Percentiles rank a stretch among this genome's conserved stretches.
phyloP scores from a whole-genome alignment of 2,113 vertebrate species.

The Gavialis gangeticus region DNA sequence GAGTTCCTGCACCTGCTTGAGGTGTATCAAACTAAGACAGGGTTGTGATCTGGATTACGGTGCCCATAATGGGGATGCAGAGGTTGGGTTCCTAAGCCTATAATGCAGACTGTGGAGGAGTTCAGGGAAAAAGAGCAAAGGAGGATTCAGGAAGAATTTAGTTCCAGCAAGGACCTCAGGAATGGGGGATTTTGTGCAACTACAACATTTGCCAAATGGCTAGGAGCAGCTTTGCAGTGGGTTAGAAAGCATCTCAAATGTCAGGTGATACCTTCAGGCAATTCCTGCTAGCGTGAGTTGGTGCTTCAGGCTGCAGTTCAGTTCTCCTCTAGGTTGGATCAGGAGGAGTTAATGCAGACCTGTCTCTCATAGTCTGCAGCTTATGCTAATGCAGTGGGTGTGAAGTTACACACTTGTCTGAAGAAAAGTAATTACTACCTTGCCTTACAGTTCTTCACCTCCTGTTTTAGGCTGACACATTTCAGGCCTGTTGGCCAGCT shows the following conservation, averaged over 20 bases:
- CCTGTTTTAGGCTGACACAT: background rate
- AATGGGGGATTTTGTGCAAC: background rate
- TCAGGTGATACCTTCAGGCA: background rate
- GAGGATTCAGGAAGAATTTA: background rate
- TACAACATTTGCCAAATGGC: background rate
- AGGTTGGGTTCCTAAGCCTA: background rate
- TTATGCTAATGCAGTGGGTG: background rate
- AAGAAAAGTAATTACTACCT: background rate
- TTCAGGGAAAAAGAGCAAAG: background rate
- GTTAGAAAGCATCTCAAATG: rapidly evolving
- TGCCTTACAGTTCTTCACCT: background rate
- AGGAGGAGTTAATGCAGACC: background rate
- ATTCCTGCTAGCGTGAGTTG: background rate
- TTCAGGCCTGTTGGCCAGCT: background rate
- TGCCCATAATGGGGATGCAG: background rate
- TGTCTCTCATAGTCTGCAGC: background rate
- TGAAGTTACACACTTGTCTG: background rate
- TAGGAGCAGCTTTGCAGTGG: rapidly evolving
- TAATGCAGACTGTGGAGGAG: no score
- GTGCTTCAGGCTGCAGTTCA: background rate
- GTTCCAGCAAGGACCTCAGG: background rate
- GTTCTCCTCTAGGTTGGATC: background rate
- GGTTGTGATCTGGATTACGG: background rate
- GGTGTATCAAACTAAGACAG: background rate
- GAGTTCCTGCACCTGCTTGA: background rate